Conservation (phyloP, 2,888 invertebrate species). For the Tholera decimalis region DNA sequence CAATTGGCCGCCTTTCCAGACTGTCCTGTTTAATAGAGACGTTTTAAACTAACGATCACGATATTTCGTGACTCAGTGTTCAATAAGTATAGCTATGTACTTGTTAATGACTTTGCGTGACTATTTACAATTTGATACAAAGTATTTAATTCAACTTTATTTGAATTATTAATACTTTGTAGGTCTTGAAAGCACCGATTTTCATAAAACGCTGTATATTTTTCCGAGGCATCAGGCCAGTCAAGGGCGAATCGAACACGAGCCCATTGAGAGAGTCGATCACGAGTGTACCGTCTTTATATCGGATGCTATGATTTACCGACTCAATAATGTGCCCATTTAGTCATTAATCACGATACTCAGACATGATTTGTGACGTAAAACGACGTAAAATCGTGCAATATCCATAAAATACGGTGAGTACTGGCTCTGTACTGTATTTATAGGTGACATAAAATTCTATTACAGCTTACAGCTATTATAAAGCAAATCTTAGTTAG, state of each 20-base stretch:
- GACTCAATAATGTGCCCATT: slow-evolving; percentile 48
- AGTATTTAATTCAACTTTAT: slow-evolving; percentile 56
- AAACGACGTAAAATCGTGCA: slow-evolving; percentile 36
- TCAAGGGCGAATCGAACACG: slow-evolving; percentile 75
- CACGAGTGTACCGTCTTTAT: slow-evolving; percentile 60
- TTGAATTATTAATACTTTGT: slow-evolving; percentile 49
- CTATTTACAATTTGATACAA: slow-evolving; percentile 54
- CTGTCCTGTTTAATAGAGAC: slow-evolving; percentile 75
- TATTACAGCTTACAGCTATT: slow-evolving; percentile 49
- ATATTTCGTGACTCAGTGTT: slow-evolving; percentile 70
- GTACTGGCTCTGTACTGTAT: slow-evolving; percentile 27
- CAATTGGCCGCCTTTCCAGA: slow-evolving; percentile 80
- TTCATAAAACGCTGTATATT: slow-evolving; percentile 49
- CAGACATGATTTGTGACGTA: slow-evolving; percentile 41
- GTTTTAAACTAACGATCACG: slow-evolving; percentile 75
- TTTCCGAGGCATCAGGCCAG: slow-evolving; percentile 61
- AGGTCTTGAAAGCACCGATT: slow-evolving; percentile 56
- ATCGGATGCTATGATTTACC: slow-evolving; percentile 43
- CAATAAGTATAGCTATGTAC: slow-evolving; percentile 54
- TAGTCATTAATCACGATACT: slow-evolving; percentile 64
- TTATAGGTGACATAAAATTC: slow-evolving; percentile 53
- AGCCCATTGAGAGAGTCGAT: slow-evolving; percentile 62
- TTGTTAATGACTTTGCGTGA: slow-evolving; percentile 66
- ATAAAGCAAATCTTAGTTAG: slow-evolving; percentile 39
- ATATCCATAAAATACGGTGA: slow-evolving; percentile 58